Conservation (phyloP, 2,113 vertebrate species). For the Leuciscus idus region DNA sequence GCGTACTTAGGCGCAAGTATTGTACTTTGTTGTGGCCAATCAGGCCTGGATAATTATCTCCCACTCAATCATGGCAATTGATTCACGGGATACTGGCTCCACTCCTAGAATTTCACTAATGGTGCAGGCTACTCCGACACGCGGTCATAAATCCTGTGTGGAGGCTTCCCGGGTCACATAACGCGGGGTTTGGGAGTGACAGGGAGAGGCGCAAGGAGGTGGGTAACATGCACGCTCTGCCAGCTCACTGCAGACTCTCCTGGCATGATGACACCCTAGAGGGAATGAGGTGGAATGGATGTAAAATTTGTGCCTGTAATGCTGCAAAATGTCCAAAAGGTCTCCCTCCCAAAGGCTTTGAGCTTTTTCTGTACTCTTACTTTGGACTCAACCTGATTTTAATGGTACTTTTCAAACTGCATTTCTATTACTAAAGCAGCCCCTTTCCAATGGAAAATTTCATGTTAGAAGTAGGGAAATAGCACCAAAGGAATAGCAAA, state of each 20-base stretch:
- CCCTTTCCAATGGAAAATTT: background rate
- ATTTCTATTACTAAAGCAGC: conserved; percentile 14
- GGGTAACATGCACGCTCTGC: conserved; percentile 25
- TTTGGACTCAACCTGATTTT: conserved; percentile 4
- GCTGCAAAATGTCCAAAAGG: conserved; percentile 14
- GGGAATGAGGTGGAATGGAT: background rate
- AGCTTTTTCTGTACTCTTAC: conserved; percentile 15
- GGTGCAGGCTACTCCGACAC: conserved; percentile 45
- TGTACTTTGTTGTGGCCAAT: conserved; percentile 57
- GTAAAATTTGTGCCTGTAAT: conserved; percentile 23
- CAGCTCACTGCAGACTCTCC: conserved; percentile 52
- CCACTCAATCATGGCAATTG: conserved; percentile 63
- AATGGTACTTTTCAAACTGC: background rate
- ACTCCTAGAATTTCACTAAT: conserved; percentile 64
- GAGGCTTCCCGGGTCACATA: conserved; percentile 47
- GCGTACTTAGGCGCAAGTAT: conserved; percentile 42
- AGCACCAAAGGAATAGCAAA: background rate
- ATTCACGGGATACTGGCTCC: conserved; percentile 53
- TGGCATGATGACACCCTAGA: background rate
- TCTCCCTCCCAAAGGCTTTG: conserved; percentile 1
- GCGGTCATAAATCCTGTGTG: conserved; percentile 45
- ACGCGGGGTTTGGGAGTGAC: background rate
- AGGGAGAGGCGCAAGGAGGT: background rate
- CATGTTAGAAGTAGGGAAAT: background rate
- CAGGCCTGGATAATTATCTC: conserved; percentile 59